Percentiles rank a stretch among this genome's conserved stretches.
phyloP scores from a whole-genome alignment of 2,888 invertebrate genomes.

The Scaeva pyrastri region DNA sequence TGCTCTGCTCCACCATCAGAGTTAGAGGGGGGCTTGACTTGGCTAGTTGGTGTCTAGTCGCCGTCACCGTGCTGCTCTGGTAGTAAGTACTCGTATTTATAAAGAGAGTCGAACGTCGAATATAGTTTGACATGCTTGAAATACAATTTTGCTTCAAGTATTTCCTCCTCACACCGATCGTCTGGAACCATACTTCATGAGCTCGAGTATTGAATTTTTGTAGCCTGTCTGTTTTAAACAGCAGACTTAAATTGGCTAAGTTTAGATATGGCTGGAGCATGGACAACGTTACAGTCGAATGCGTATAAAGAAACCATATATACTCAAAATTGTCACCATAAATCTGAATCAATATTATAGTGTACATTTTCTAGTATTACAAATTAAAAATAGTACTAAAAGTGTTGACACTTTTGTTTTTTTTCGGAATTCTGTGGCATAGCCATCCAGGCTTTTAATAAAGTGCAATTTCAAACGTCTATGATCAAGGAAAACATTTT shows the following conservation, averaged over 20 bases:
- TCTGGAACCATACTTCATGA: not conserved
- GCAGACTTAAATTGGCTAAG: slow-evolving; percentile 37
- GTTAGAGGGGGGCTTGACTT: not conserved
- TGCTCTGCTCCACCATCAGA: not conserved
- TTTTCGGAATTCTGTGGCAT: no score
- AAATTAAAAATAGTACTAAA: not conserved
- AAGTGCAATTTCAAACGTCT: no score
- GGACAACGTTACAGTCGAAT: slow-evolving; percentile 2
- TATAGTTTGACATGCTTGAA: slow-evolving; percentile 12
- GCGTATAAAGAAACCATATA: slow-evolving; percentile 1
- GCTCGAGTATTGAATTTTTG: slow-evolving; percentile 43
- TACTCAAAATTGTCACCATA: slow-evolving; percentile 69
- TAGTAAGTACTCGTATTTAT: no score
- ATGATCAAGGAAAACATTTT: no score
- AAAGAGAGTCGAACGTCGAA: slow-evolving; percentile 5
- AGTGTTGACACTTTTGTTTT: slow-evolving; percentile 9
- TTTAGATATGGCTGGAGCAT: not conserved
- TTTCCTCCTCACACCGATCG: slow-evolving; percentile 24
- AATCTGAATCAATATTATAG: slow-evolving; percentile 70
- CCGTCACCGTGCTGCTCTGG: no score
- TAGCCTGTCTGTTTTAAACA: not conserved
- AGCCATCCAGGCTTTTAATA: no score
- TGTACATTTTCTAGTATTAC: slow-evolving; percentile 50
- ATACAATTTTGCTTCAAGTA: slow-evolving; percentile 1
- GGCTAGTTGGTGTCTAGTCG: not conserved